These are phyloP conservation scores for Dipodomys merriami DNA, from an alignment of 2,113 vertebrate species.

Conservation along the genomic window DNA sequence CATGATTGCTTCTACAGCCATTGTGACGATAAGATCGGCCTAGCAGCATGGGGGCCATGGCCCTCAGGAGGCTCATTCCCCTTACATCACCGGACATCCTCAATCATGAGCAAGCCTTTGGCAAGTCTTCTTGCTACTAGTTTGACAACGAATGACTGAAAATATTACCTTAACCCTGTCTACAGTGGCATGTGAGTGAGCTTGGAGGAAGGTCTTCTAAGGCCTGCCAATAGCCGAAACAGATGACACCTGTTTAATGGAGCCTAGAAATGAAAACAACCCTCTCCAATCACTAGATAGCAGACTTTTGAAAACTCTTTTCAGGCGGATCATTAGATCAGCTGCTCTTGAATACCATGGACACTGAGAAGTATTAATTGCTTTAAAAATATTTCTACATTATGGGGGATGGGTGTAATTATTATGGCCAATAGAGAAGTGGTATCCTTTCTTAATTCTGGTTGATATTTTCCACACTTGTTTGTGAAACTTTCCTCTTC, in stretches of 20 bases:
- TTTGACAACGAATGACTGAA: slow-evolving; percentile 32
- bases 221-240: neutral
- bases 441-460: neutral
- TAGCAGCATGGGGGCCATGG: too few species aligned
- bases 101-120: neutral
- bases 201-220: neutral
- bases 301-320: neutral
- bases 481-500: slow-evolving; percentile 1
- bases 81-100: neutral
- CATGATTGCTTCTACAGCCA: neutral
- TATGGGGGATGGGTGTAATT: neutral
- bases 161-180: neutral
- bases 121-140: neutral
- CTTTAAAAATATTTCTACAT: too few species aligned
- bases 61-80: neutral
- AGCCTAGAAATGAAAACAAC: neutral
- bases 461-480: neutral
- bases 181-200: neutral
- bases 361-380: neutral
- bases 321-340: neutral
- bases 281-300: neutral
- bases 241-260: neutral
- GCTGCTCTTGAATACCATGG: neutral
- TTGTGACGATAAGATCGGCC: neutral
- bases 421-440: neutral